A percentile compares a stretch with the other conserved stretches of the same genome.
phyloP scores from a whole-genome alignment of 2,797 vertebrate species.

The Gorsachius magnificus region DNA sequence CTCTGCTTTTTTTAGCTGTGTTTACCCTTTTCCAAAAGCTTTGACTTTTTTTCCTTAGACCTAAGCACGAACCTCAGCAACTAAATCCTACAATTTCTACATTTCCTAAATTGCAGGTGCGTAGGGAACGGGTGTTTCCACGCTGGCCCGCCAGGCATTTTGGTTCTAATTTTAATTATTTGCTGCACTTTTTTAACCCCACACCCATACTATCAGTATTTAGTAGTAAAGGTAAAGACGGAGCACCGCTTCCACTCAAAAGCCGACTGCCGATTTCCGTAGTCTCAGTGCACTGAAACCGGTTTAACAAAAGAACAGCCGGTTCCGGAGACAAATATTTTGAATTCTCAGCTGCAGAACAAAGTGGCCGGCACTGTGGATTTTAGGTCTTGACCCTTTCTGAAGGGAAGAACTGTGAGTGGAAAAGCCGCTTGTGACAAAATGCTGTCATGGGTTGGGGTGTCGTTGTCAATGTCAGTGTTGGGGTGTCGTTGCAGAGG shows the following conservation, averaged over 20 bases:
- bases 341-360: background rate
- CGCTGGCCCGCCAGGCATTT: background rate
- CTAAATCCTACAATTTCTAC: background rate
- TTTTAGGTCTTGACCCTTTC: background rate
- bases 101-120: background rate
- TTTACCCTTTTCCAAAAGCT: background rate
- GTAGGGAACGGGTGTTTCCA: background rate
- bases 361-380: background rate
- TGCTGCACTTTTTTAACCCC: background rate
- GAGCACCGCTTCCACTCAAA: background rate
- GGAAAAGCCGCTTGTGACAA: background rate
- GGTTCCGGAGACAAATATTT: slow-evolving; percentile 2
- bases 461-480: background rate
- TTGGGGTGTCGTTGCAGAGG: background rate
- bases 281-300: background rate
- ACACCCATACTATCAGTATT: background rate
- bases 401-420: background rate
- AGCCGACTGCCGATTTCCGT: background rate
- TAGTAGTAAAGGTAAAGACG: background rate
- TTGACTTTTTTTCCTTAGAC: background rate
- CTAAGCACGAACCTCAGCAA: background rate
- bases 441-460: background rate
- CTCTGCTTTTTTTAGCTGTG: background rate
- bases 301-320: slow-evolving; percentile 5
- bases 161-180: background rate